Evolutionary conservation across 2,113 vertebrate species (phyloP), one percentile per base, ranked within the genome.

Genomic region (Psettodes erumei): DNA sequence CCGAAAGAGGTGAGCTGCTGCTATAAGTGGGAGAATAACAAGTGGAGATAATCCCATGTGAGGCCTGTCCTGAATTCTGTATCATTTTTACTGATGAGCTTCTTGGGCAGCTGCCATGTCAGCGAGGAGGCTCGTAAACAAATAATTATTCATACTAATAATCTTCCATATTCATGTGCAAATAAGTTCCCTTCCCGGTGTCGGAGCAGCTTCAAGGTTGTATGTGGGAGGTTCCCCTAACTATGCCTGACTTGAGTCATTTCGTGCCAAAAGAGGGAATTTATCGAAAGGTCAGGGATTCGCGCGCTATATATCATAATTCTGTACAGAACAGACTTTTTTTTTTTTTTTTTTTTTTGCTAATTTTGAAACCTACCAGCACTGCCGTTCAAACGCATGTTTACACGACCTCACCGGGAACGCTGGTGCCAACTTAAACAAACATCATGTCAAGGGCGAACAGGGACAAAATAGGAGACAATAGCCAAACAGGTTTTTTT

Each of bases 111-210:
- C 87, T 89, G 92, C 93, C 93, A 94, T 89, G 79, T 86, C 84
- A 85, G 85, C 71, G 6, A 84, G 81, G 90, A 90, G 89, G 85
- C 88, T 91, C 58, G 91, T 94, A 93, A 94, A 94, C 94, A 94
- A 93, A 93, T 94, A 89, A 93, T 93, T 93, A 94, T 94, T 93
- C 91, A 91, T 88, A 93, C 93, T 92, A 93, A 94, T 93, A 91
- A 93, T 93, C 89, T 92, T 88, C 88, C 85, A 89, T 88, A 93
- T 94, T 93, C 87, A 91, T 92, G 91, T 88, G 91, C 89, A 87
- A 92, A 93, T 92, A 92, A 83, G 90, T 89, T 88, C 79, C 80
- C 77, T 86, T 86, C 81, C 90, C 86, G 89, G 85, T 90, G 83
- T 89, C 83, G 88, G 53, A 88, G 87, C 83, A 81, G 89, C 89